Evolutionary conservation across 2,797 vertebrate species (phyloP), one percentile per base, ranked within the genome.

Genomic region (Enteromius treurensis): DNA sequence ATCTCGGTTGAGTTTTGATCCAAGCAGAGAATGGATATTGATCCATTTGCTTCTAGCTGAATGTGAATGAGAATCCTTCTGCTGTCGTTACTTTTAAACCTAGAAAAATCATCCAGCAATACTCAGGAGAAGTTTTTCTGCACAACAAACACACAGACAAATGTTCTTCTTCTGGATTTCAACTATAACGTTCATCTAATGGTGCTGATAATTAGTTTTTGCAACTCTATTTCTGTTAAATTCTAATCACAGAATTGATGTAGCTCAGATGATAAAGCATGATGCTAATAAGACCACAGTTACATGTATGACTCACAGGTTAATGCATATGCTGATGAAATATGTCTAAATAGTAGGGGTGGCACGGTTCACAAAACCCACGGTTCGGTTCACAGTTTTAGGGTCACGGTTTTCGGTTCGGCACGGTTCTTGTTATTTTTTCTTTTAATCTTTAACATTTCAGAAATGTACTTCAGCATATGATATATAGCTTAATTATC

Each of bases 1-100:
- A 90, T 93, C 90, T 90, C 87, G 88, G 88, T 91, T 87, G 88
- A 73, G 79, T 82, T 89, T 86, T 92, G 90, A 91, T 91, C 85
- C 83, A 37, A 89, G 85, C 80, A 84, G 82, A 86, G 84, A 90
- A 88, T 87, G 83, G 86, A 79, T 92, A 94, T 93, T 83, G 90
- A 93, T 93, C 85, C 49, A 77, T 77, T 79, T 62, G 76, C 78
- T 85, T 82, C 82, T 69, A 73, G 88, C 89, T 79, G 83, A 87
- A 84, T 77, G 81, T 62, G 75, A 88, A 67, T 85, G 77, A 86
- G 80, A 85, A n/a, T 83, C 23, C 53, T 34, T 60, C 6, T 67
- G 37, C 26, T 10, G 29, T 34, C 6, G 11, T 60, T 65, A 55
- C 73, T 64, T 34, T 55, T 60, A 71, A 32, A 62, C 49, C 69